These are phyloP conservation scores for Leptothorax acervorum DNA, from an alignment of 2,888 invertebrate genomes.

Conservation along the genomic window DNA sequence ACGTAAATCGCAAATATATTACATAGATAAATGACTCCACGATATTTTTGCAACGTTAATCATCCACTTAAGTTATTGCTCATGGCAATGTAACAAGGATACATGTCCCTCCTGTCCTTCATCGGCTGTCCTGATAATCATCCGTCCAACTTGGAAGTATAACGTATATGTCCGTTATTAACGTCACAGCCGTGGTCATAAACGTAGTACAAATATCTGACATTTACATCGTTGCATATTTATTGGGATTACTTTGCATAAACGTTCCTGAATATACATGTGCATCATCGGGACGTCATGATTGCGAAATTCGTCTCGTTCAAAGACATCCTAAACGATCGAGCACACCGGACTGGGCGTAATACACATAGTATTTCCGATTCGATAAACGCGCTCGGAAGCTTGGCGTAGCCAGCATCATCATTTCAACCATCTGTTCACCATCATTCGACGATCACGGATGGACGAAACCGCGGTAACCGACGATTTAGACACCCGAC, in stretches of 20 bases:
- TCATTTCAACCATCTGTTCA: constrained; percentile 32
- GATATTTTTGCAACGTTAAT: constrained; percentile 36
- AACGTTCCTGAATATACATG: constrained; percentile 69
- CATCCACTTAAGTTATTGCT: constrained; percentile 4
- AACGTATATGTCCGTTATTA: constrained; percentile 53
- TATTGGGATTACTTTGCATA: constrained; percentile 71
- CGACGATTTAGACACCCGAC: constrained; percentile 19
- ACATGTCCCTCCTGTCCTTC: not conserved
- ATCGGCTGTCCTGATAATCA: not conserved
- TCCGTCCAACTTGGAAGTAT: constrained; percentile 56
- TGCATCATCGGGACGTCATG: constrained; percentile 55
- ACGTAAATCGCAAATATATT: not conserved
- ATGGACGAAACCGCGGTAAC: constrained; percentile 8
- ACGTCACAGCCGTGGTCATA: constrained; percentile 55
- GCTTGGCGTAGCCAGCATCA: not conserved
- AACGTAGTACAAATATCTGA: constrained; percentile 71
- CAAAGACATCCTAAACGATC: constrained; percentile 61
- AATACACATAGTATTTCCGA: constrained; percentile 68
- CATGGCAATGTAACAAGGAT: not conserved
- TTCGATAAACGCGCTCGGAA: constrained; percentile 29
- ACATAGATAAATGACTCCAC: not conserved
- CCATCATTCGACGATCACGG: not conserved
- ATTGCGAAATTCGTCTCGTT: constrained; percentile 64
- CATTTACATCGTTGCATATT: constrained; percentile 75
- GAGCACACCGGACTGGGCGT: constrained; percentile 32